Percentiles rank a stretch among this genome's conserved stretches.
These are phyloP conservation scores for Liodrosophila aerea DNA, from an alignment of 2,888 invertebrate species.

Conservation along the genomic window DNA sequence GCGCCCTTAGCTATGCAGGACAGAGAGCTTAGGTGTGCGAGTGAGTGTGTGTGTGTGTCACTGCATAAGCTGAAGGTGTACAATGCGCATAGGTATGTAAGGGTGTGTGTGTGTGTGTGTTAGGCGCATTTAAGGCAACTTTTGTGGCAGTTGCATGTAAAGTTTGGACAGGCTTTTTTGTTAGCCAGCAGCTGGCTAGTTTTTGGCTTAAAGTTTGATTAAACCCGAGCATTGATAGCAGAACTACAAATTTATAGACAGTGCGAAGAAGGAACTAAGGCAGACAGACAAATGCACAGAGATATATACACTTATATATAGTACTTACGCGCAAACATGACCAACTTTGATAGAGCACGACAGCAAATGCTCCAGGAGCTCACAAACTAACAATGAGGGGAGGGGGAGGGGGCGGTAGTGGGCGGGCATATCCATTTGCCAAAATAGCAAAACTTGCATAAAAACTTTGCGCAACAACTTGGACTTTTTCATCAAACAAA, in stretches of 20 bases:
- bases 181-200: slow-evolving; percentile 34
- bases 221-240: slow-evolving; percentile 57
- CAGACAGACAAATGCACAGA: too few relatives aligned
- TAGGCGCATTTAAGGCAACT: slow-evolving; percentile 39
- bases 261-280: background rate
- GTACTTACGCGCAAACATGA: slow-evolving; percentile 25
- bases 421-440: slow-evolving; percentile 70
- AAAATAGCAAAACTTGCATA: slow-evolving; percentile 77
- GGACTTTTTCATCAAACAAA: slow-evolving; percentile 78
- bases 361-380: slow-evolving; percentile 24
- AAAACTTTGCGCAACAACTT: slow-evolving; percentile 77
- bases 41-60: slow-evolving; percentile 28
- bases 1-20: slow-evolving; percentile 59
- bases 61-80: background rate
- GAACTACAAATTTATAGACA: slow-evolving; percentile 43
- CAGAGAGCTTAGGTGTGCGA: slow-evolving; percentile 19
- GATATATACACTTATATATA: slow-evolving; percentile 6
- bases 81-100: too few relatives aligned
- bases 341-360: slow-evolving; percentile 62
- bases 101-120: slow-evolving; percentile 8
- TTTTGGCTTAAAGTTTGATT: slow-evolving; percentile 56
- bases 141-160: slow-evolving; percentile 45
- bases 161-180: slow-evolving; percentile 49
- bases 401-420: background rate
- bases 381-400: slow-evolving; percentile 31